These are phyloP conservation scores for Campoletis raptor DNA, from an alignment of 2,888 invertebrate genomes.

Conservation along the genomic window DNA sequence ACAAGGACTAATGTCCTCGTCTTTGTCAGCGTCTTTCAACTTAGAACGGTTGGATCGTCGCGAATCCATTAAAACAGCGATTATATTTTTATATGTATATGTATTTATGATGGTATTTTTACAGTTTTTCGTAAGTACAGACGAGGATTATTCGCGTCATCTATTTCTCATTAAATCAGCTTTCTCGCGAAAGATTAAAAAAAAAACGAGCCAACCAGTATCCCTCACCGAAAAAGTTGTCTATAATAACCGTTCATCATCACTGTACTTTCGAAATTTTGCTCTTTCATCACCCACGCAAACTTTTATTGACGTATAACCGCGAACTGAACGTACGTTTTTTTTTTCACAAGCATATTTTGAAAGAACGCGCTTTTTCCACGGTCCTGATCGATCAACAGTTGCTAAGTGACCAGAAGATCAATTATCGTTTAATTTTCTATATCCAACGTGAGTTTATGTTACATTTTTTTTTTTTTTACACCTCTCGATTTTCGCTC, in stretches of 20 bases:
- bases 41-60: slow-evolving; percentile 28
- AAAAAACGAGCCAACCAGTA: neutral
- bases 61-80: slow-evolving; percentile 53
- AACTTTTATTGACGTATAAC: neutral
- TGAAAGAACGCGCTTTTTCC: neutral
- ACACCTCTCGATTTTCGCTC: slow-evolving; percentile 3
- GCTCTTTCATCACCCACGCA: neutral
- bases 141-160: neutral
- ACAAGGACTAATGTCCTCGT: slow-evolving; percentile 32
- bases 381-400: neutral
- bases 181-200: neutral
- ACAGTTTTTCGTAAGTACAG: neutral
- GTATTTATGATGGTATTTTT: slow-evolving; percentile 2
- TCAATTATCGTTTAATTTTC: neutral
- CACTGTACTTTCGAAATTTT: neutral
- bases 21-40: slow-evolving; percentile 50
- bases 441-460: neutral
- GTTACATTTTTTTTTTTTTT: neutral
- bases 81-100: too few species aligned
- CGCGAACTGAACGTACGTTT: too few species aligned
- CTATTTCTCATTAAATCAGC: neutral
- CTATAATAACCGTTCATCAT: neutral
- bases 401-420: neutral
- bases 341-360: neutral
- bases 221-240: neutral